Conservation (phyloP, 2,113 vertebrate species). For the Diphyllodes magnificus region DNA sequence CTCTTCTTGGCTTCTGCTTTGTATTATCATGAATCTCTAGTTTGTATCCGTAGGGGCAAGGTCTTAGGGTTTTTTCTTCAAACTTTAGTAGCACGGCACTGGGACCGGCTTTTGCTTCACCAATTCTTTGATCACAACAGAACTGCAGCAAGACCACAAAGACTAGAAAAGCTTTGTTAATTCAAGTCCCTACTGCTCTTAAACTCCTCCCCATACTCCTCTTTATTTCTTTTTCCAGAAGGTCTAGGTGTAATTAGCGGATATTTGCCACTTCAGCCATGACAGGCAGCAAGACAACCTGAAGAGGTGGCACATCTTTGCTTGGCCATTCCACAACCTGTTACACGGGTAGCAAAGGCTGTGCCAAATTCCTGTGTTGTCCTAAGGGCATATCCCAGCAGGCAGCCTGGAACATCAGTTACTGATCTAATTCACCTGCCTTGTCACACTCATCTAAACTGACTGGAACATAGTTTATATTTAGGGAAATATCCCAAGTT, state of each 20-base stretch:
- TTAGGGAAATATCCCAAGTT: neutral
- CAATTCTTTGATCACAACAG: neutral
- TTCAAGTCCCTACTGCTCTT: neutral
- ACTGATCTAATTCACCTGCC: neutral
- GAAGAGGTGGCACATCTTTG: neutral
- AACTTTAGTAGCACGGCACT: neutral
- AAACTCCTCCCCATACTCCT: accelerated
- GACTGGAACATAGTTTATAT: neutral
- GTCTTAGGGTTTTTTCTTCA: neutral
- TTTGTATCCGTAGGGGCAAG: neutral
- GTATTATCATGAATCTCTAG: neutral
- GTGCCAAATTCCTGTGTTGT: neutral
- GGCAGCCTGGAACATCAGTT: neutral
- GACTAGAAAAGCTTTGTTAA: neutral
- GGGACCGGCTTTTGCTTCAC: neutral
- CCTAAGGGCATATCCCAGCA: neutral
- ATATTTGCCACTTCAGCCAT: neutral
- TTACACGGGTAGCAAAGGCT: neutral
- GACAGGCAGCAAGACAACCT: neutral
- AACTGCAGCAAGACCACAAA: neutral
- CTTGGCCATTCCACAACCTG: neutral
- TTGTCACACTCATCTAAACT: neutral
- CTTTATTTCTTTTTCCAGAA: neutral
- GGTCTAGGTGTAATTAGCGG: neutral
- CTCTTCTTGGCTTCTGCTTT: neutral